phyloP scores from a whole-genome alignment of 2,113 vertebrate species.

The Crocuta crocuta region DNA sequence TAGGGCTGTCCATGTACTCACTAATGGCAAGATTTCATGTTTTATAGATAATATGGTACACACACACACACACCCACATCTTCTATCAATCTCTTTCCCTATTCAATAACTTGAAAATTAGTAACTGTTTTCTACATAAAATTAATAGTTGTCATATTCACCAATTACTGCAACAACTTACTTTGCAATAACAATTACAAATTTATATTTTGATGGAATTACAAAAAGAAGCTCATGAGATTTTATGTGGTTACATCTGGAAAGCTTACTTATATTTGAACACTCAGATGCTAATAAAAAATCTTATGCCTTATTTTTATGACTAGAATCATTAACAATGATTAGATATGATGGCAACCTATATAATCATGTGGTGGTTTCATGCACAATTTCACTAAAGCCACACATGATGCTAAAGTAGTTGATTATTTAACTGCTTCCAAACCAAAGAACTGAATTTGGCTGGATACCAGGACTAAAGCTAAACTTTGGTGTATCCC shows the following conservation, averaged over 20 bases:
- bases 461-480: background rate
- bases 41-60: background rate
- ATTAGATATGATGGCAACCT: background rate
- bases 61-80: background rate
- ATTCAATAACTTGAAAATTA: background rate
- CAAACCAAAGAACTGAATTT: background rate
- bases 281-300: slow-evolving; percentile 14
- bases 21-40: background rate
- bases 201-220: background rate
- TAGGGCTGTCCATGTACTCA: background rate
- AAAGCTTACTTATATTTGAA: background rate
- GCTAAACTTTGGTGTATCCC: background rate
- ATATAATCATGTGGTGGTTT: background rate
- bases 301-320: background rate
- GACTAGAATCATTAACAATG: background rate
- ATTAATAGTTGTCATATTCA: background rate
- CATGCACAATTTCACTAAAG: background rate
- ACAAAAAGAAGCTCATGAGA: background rate
- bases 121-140: background rate
- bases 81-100: background rate
- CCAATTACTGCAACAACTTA: background rate
- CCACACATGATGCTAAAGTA: background rate
- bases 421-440: background rate
- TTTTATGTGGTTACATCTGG: background rate
- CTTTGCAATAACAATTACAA: slow-evolving; percentile 30